Percentiles rank a stretch among this genome's conserved stretches.
phyloP scores from a whole-genome alignment of 2,888 invertebrate genomes.

The Orthosia gracilis region DNA sequence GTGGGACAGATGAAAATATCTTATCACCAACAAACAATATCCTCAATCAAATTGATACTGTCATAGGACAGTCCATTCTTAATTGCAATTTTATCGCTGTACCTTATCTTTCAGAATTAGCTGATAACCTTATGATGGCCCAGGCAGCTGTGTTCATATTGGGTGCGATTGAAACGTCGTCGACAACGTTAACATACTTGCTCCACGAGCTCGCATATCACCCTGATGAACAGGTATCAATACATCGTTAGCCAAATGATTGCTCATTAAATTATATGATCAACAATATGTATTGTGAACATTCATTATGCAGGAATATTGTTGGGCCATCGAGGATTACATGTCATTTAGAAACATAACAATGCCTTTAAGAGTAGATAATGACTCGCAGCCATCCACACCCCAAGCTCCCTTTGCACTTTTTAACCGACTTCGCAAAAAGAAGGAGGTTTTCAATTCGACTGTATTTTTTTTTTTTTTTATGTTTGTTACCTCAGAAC shows the following conservation, averaged over 20 bases:
- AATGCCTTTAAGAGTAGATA: constrained; percentile 6
- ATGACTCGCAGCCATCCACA: constrained; percentile 5
- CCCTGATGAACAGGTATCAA: constrained; percentile 79
- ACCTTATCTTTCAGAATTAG: constrained; percentile 72
- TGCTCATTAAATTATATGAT: constrained; percentile 5
- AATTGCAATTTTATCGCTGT: constrained; percentile 4
- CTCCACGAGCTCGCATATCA: constrained; percentile 82
- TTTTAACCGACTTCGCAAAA: too few species aligned
- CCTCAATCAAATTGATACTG: background rate
- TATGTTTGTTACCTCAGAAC: too few species aligned
- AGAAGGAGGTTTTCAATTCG: too few species aligned
- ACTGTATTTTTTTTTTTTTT: too few species aligned
- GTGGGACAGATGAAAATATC: background rate
- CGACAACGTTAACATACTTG: constrained; percentile 75
- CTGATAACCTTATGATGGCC: constrained; percentile 83
- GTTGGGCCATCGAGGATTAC: background rate
- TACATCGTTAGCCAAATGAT: constrained; percentile 22
- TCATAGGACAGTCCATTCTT: too few species aligned
- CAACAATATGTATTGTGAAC: constrained; percentile 1
- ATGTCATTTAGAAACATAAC: background rate
- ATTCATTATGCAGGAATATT: constrained; percentile 1
- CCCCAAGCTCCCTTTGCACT: background rate
- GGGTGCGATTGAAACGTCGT: constrained; percentile 84
- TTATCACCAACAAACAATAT: background rate
- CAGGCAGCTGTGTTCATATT: constrained; percentile 84